Percentiles rank a stretch among this genome's conserved stretches.
phyloP scores from a whole-genome alignment of 2,113 vertebrate genomes.

The Arothron firmamentum region DNA sequence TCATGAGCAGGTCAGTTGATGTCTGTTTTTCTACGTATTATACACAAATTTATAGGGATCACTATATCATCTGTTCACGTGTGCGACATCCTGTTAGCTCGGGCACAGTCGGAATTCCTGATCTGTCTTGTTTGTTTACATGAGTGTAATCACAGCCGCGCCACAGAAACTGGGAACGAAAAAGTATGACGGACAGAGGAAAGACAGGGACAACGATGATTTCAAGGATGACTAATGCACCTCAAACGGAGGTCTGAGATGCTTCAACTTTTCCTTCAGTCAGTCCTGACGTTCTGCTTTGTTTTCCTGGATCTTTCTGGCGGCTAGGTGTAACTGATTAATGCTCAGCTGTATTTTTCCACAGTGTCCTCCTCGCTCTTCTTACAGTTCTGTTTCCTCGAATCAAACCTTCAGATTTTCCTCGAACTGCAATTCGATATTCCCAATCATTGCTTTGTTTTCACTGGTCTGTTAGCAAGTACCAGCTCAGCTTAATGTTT shows the following conservation, averaged over 20 bases:
- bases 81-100: constrained; percentile 38
- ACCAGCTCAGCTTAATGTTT: too few species aligned
- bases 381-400: background rate
- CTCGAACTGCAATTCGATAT: background rate
- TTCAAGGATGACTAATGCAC: constrained; percentile 31
- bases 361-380: background rate
- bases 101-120: constrained; percentile 47
- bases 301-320: background rate
- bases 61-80: constrained; percentile 5
- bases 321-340: background rate
- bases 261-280: constrained; percentile 9
- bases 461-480: too few species aligned
- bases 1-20: constrained; percentile 87
- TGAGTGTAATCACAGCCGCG: constrained; percentile 57
- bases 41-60: background rate
- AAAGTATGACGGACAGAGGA: constrained; percentile 12
- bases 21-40: background rate
- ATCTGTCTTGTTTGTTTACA: constrained; percentile 55
- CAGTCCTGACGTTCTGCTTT: constrained; percentile 4
- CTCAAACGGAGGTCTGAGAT: constrained; percentile 33
- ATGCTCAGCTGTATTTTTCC: background rate
- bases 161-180: constrained; percentile 34
- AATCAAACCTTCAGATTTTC: background rate
- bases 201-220: constrained; percentile 20
- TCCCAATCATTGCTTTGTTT: background rate